Percentiles rank a stretch among this genome's conserved stretches.
These are phyloP conservation scores for Myocastor coypus DNA, from an alignment of 2,113 vertebrate genomes.

Conservation along the genomic window DNA sequence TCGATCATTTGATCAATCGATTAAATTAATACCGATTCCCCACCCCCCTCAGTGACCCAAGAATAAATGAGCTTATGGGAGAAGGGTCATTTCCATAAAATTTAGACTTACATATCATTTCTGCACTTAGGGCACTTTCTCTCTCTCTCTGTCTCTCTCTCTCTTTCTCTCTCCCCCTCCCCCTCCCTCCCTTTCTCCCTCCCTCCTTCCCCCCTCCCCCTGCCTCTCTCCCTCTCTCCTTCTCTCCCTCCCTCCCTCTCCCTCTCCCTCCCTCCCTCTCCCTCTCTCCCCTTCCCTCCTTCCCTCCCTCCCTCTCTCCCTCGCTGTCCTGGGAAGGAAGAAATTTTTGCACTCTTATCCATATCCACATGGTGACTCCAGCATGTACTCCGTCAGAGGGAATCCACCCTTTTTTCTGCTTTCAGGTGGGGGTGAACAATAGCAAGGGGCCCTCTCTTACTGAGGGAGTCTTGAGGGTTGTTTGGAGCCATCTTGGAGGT, in stretches of 20 bases:
- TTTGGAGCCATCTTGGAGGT: not conserved
- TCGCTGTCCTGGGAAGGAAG: not conserved
- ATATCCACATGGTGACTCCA: not conserved
- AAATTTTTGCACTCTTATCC: not conserved
- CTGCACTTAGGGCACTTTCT: conserved; percentile 65
- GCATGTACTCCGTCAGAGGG: not conserved
- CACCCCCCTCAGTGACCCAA: conserved; percentile 80
- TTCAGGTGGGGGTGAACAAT: not conserved
- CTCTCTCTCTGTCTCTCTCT: no score
- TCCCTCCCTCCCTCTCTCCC: no score
- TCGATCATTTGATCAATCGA: conserved; percentile 93
- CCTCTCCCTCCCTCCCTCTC: no score
- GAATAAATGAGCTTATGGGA: conserved; percentile 86
- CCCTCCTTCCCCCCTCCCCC: no score
- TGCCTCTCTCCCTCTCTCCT: no score
- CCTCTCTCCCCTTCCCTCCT: no score
- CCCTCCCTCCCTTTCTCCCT: no score
- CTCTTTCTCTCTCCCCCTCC: no score
- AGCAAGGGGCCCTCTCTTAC: not conserved
- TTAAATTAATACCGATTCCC: conserved; percentile 92
- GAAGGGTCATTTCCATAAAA: conserved; percentile 84
- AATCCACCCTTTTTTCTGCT: not conserved
- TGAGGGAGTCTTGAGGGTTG: not conserved
- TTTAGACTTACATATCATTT: conserved; percentile 84
- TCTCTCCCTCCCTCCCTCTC: no score